phyloP scores from a whole-genome alignment of 2,113 vertebrate species.

The Marcusenius ussheri region DNA sequence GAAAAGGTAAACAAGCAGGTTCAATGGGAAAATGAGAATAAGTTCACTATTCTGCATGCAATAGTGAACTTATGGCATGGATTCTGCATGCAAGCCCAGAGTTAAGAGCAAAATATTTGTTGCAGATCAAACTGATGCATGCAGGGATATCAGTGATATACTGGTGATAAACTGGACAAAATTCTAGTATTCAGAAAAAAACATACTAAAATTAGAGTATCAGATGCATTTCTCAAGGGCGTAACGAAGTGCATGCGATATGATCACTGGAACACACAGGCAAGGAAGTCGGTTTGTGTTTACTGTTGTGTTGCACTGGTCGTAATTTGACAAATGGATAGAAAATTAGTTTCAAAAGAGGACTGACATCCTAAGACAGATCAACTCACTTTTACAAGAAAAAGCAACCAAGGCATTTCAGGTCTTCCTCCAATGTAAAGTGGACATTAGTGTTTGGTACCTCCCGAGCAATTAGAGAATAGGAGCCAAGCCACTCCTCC shows the following conservation, averaged over 20 bases:
- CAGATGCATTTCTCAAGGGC: background rate
- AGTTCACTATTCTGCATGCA: background rate
- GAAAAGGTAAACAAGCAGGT: background rate
- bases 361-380: background rate
- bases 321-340: background rate
- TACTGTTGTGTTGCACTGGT: background rate
- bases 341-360: background rate
- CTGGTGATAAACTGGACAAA: background rate
- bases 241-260: background rate
- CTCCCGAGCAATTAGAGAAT: background rate
- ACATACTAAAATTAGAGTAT: background rate
- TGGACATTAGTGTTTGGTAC: background rate
- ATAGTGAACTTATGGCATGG: background rate
- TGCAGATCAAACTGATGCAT: background rate
- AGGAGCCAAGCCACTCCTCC: background rate
- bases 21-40: background rate
- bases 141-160: background rate
- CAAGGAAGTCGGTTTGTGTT: background rate
- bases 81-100: background rate
- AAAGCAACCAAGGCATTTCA: background rate
- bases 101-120: background rate
- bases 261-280: background rate
- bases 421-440: background rate
- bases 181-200: background rate
- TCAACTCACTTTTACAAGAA: background rate